A percentile compares a stretch with the other conserved stretches of the same genome.
phyloP scores from a whole-genome alignment of 2,113 vertebrate species.

The Rhipidura dahli region DNA sequence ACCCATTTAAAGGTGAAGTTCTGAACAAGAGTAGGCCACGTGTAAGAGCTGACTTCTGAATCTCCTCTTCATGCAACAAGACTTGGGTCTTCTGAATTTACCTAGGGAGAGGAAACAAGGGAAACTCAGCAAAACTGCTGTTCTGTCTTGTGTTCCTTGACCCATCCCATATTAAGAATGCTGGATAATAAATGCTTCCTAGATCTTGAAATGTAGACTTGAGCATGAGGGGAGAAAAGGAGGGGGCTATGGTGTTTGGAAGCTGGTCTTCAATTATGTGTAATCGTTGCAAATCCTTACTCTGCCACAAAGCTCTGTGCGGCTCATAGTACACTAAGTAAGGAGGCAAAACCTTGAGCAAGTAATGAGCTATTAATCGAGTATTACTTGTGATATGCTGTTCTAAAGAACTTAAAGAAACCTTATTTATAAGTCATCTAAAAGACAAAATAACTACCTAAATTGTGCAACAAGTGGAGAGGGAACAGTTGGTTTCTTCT shows the following conservation, averaged over 20 bases:
- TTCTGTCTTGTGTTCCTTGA: neutral
- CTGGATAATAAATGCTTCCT: neutral
- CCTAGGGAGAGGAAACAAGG: neutral
- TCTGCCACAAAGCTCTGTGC: neutral
- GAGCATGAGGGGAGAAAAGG: neutral
- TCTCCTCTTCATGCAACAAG: neutral
- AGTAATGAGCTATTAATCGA: too few relatives aligned
- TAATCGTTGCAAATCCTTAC: neutral
- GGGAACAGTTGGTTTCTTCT: neutral
- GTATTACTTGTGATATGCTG: neutral
- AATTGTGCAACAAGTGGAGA: neutral
- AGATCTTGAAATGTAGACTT: neutral
- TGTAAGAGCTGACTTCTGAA: neutral
- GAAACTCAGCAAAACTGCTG: neutral
- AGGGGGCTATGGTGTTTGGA: neutral
- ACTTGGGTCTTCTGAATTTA: neutral
- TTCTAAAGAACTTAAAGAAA: neutral
- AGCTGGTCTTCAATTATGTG: neutral
- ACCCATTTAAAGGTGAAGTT: neutral
- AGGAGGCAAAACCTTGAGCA: neutral
- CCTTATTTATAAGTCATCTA: neutral
- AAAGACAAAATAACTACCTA: neutral
- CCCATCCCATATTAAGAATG: neutral
- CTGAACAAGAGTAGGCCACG: rapidly evolving
- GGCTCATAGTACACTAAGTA: neutral